Conservation (phyloP, 2,888 invertebrate genomes). For the Oxystoma pomonae region DNA sequence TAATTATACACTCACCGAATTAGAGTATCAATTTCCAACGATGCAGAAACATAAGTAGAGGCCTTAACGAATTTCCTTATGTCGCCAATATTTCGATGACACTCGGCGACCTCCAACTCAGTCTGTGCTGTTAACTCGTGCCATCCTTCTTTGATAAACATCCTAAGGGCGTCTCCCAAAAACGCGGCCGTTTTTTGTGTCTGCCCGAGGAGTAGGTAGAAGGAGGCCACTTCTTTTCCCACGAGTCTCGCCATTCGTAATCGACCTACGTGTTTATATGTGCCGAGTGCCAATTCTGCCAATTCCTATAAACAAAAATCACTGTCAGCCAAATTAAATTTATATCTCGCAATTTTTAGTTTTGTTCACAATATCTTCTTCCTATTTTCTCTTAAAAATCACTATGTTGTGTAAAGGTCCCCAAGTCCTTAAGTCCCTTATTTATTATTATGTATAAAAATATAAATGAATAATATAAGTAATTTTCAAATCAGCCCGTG, state of each 20-base stretch:
- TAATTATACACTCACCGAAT: no score
- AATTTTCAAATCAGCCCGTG: no score
- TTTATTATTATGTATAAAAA: no score
- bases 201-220: constrained; percentile 82
- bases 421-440: no score
- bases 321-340: constrained; percentile 8
- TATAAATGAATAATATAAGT: no score
- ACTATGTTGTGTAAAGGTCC: no score
- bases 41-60: constrained; percentile 76
- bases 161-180: constrained; percentile 78
- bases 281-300: constrained; percentile 92
- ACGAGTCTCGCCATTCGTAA: constrained; percentile 81
- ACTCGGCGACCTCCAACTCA: constrained; percentile 76
- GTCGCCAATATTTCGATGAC: constrained; percentile 78
- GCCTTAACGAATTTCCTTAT: constrained; percentile 57
- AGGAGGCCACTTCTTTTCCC: constrained; percentile 84
- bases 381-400: no score
- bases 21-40: constrained; percentile 68
- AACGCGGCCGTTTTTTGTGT: constrained; percentile 88
- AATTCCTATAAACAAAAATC: constrained; percentile 72
- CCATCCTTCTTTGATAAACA: constrained; percentile 88
- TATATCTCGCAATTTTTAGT: no score
- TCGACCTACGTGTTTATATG: constrained; percentile 85
- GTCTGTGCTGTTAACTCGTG: constrained; percentile 76
- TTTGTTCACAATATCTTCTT: no score